Conservation (phyloP, 2,888 invertebrate species). For the Choristoneura rosaceana region DNA sequence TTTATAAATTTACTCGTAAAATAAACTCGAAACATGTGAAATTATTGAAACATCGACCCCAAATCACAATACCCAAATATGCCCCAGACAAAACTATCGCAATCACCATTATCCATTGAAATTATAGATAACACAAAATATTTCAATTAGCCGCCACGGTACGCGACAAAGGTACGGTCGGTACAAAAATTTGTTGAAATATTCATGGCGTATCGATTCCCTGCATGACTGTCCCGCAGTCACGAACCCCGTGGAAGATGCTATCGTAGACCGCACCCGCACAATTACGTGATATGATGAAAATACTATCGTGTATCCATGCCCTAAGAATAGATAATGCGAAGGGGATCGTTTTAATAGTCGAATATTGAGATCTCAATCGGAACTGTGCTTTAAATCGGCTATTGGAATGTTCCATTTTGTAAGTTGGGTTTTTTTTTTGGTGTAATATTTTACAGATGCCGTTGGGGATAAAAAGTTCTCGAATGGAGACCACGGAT, state of each 20-base stretch:
- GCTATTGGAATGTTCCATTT: not conserved
- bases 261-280: slow-evolving; percentile 76
- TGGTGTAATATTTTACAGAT: too few relatives aligned
- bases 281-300: slow-evolving; percentile 65
- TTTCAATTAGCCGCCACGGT: slow-evolving; percentile 72
- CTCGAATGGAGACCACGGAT: too few relatives aligned
- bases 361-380: slow-evolving; percentile 41
- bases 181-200: slow-evolving; percentile 73
- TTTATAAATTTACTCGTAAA: not conserved
- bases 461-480: too few relatives aligned
- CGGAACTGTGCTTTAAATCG: slow-evolving; percentile 4
- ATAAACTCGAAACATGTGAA: not conserved
- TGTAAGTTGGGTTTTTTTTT: not conserved
- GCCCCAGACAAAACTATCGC: slow-evolving; percentile 44
- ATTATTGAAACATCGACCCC: not conserved
- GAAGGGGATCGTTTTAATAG: slow-evolving; percentile 46
- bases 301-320: slow-evolving; percentile 63
- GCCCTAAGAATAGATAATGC: slow-evolving; percentile 57
- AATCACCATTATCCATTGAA: slow-evolving; percentile 48
- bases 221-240: slow-evolving; percentile 38
- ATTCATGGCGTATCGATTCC: slow-evolving; percentile 79
- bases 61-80: slow-evolving; percentile 41
- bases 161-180: slow-evolving; percentile 63
- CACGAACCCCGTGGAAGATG: slow-evolving; percentile 76
- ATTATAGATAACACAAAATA: slow-evolving; percentile 65